Conservation (phyloP, 1,140 invertebrate genomes). For the Penaeus vannamei region DNA sequence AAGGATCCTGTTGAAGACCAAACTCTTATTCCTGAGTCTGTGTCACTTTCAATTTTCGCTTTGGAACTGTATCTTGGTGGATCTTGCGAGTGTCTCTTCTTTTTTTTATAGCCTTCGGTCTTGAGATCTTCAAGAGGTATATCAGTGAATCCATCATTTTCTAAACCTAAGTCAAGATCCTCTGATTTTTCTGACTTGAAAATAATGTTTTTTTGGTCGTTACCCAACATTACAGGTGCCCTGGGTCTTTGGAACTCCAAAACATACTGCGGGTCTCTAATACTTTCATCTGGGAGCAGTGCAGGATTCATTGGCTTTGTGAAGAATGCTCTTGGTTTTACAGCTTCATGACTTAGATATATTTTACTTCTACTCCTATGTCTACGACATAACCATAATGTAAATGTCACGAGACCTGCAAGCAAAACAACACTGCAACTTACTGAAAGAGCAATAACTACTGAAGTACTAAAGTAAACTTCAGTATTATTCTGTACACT, state of each 20-base stretch:
- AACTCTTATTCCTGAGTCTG: slow-evolving; percentile 49
- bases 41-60: slow-evolving; percentile 40
- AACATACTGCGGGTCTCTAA: slow-evolving; percentile 13
- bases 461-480: slow-evolving; percentile 18
- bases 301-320: slow-evolving; percentile 58
- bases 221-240: slow-evolving; percentile 39
- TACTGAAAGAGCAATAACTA: slow-evolving; percentile 52
- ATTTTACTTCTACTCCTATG: slow-evolving; percentile 53
- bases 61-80: slow-evolving; percentile 43
- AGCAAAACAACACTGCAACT: slow-evolving; percentile 43
- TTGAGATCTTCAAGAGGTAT: slow-evolving; percentile 22
- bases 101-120: not conserved
- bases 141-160: slow-evolving; percentile 45
- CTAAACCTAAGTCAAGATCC: not conserved
- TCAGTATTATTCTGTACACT: not conserved
- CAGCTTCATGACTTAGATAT: slow-evolving; percentile 52
- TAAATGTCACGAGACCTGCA: slow-evolving; percentile 5
- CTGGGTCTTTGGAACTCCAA: slow-evolving; percentile 54
- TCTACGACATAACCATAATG: slow-evolving; percentile 47
- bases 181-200: slow-evolving; percentile 14
- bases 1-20: slow-evolving; percentile 56
- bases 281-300: slow-evolving; percentile 38
- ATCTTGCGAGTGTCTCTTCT: not conserved
- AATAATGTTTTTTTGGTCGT: slow-evolving; percentile 36
- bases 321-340: slow-evolving; percentile 54